Conservation (phyloP, 2,888 invertebrate species). For the Napeogenes sylphis region DNA sequence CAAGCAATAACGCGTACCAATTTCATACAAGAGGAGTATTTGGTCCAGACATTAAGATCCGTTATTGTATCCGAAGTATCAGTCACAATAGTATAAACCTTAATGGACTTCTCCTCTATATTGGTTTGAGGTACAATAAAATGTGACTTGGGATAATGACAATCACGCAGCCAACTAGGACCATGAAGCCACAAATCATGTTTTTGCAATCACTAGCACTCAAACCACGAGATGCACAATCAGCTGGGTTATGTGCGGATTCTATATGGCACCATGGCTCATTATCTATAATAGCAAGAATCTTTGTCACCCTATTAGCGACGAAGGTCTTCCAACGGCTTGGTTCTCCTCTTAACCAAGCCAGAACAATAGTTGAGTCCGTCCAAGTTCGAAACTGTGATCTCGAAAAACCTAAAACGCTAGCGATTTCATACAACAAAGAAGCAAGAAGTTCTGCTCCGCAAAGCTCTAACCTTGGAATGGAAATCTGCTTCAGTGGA, state of each 20-base stretch:
- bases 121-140: too few species aligned
- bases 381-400: conserved; percentile 23
- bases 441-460: conserved; percentile 21
- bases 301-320: conserved; percentile 27
- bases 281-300: conserved; percentile 7
- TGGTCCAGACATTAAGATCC: too few species aligned
- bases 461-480: conserved; percentile 26
- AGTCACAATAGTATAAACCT: too few species aligned
- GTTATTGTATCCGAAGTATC: too few species aligned
- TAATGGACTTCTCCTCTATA: too few species aligned
- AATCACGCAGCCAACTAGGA: conserved; percentile 11
- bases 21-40: too few species aligned
- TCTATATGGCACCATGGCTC: conserved; percentile 25
- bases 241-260: conserved; percentile 30
- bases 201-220: conserved; percentile 12
- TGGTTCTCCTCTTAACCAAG: conserved; percentile 26
- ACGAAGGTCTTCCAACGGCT: conserved; percentile 32
- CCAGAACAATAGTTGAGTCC: conserved; percentile 28
- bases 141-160: too few species aligned
- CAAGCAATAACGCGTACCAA: too few species aligned
- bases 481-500: conserved; percentile 20
- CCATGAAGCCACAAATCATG: conserved; percentile 29
- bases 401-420: conserved; percentile 19
- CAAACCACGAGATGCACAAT: conserved; percentile 23
- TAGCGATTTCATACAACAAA: conserved; percentile 20